A percentile compares a stretch with the other conserved stretches of the same genome.
phyloP scores from a whole-genome alignment of 2,113 vertebrate genomes.

The Chaetorhynchus papuensis region DNA sequence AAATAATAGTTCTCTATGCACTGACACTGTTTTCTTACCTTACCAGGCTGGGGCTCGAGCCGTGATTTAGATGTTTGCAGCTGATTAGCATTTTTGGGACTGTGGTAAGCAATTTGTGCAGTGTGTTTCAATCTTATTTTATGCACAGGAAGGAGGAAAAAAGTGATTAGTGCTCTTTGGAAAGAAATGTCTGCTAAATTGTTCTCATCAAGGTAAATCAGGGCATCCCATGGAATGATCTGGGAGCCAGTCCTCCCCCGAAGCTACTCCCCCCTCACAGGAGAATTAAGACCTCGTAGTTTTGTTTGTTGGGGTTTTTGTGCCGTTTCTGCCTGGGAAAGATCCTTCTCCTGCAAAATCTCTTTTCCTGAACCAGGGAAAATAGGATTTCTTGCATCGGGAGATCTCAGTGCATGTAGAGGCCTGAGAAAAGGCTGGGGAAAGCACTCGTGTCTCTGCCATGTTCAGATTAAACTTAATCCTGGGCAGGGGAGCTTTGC shows the following conservation, averaged over 20 bases:
- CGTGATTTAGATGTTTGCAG: constrained; percentile 53
- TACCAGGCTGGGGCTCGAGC: constrained; percentile 29
- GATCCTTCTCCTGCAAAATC: not conserved
- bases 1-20: constrained; percentile 65
- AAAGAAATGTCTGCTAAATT: constrained; percentile 20
- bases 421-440: not conserved
- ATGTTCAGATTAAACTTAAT: not conserved
- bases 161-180: constrained; percentile 56
- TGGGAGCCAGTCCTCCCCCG: not conserved
- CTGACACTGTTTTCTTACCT: constrained; percentile 58
- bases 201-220: constrained; percentile 65
- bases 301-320: not conserved
- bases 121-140: constrained; percentile 27
- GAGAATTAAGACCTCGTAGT: not conserved
- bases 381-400: not conserved
- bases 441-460: not conserved
- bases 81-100: constrained; percentile 61
- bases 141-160: not conserved
- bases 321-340: not conserved
- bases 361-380: not conserved
- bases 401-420: not conserved
- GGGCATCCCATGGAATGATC: not conserved
- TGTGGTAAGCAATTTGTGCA: constrained; percentile 25
- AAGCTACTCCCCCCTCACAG: not conserved
- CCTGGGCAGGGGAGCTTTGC: not conserved